Evolutionary conservation across 2,797 vertebrate genomes (phyloP), one percentile per base, ranked within the genome.

Genomic region (Myotis pilosus): DNA sequence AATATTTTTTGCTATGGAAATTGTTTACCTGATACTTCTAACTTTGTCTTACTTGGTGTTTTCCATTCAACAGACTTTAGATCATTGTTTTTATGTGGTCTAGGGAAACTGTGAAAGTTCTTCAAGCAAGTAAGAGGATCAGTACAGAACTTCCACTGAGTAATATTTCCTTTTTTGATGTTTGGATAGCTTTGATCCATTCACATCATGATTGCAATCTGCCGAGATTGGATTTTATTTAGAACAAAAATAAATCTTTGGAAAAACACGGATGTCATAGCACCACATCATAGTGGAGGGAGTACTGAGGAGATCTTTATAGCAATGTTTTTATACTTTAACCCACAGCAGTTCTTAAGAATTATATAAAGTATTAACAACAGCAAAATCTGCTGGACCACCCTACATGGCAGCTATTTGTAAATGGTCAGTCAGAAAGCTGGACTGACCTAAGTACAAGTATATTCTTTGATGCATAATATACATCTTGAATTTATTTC

Each of bases 171-270:
- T 33, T 93, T 91, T 87, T 23, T 83, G 22, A 47, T 85, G n/a
- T 76, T 36, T 81, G 89, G 41, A 28, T 66, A 57, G n/a, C n/a
- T 95, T 85, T 82, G 62, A 57, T 81, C 88, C 84, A 72, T 71
- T 25, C 23, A 2, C 44, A 6, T 74, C 62, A 51, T 76, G 62
- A 71, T 38, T 86, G 3, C 30, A 53, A 78, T 89, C 60, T 89
- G 22, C 47, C 4, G 23, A 76, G n/a, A 75, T 28, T 95, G 51
- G n/a, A 20, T 85, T 88, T 78, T 90, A 28, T 68, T 93, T 93
- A 91, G 36, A 91, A 66, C 22, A 25, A 82, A 82, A 66, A 82
- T 64, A 82, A 23, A 69, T 69, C n/a, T 80, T 36, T 83, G 53
- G 76, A 49, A 86, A 85, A 88, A 88, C 51, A 47, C 22, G 66